These are phyloP conservation scores for Eumeta japonica DNA, from an alignment of 1,140 invertebrate species.

Conservation along the genomic window DNA sequence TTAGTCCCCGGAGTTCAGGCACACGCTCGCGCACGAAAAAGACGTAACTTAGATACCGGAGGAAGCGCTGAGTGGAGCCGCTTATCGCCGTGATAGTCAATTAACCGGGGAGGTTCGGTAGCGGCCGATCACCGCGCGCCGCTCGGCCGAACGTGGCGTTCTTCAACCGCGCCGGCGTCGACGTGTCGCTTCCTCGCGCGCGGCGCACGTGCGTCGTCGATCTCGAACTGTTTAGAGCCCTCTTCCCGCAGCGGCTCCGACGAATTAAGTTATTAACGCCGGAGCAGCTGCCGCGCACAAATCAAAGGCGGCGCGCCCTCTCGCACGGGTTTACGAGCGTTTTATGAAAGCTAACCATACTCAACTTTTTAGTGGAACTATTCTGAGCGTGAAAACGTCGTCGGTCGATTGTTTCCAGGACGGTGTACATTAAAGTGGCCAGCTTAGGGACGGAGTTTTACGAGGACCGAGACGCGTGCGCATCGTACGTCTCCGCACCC, in stretches of 20 bases:
- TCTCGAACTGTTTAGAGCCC: conserved; percentile 37
- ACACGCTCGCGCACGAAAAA: no score
- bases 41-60: no score
- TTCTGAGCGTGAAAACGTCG: conserved; percentile 17
- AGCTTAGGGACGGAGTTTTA: conserved; percentile 31
- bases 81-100: conserved; percentile 21
- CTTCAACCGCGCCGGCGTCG: conserved; percentile 15
- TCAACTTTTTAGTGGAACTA: conserved; percentile 32
- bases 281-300: conserved; percentile 49
- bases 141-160: conserved; percentile 15
- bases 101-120: conserved; percentile 15
- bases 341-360: conserved; percentile 49
- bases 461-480: no score
- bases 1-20: no score
- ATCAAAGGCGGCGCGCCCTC: conserved; percentile 43
- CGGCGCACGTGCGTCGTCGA: conserved; percentile 24
- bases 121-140: conserved; percentile 22
- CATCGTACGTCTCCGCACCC: no score
- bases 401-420: conserved; percentile 40
- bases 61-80: no score
- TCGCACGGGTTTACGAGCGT: conserved; percentile 37
- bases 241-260: conserved; percentile 47
- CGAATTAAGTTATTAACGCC: conserved; percentile 57
- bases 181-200: conserved; percentile 25
- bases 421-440: conserved; percentile 40